These are phyloP conservation scores for Stomatorhinus walkeri DNA, from an alignment of 2,797 vertebrate genomes.

Conservation along the genomic window DNA sequence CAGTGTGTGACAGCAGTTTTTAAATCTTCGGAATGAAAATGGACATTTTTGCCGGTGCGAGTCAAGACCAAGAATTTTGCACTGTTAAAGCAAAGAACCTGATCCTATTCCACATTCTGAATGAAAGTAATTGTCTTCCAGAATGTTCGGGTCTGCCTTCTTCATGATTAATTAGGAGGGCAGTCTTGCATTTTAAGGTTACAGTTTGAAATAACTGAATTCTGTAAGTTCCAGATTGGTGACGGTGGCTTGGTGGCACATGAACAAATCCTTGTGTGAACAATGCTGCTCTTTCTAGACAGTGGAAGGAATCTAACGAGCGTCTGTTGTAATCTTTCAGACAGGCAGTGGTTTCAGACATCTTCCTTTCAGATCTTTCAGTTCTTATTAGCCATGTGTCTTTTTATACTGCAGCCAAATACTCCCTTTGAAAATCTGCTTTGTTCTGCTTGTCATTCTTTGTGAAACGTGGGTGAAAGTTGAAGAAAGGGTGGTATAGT, in stretches of 20 bases:
- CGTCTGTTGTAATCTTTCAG: slow-evolving; percentile 15
- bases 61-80: slow-evolving; percentile 40
- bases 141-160: slow-evolving; percentile 47
- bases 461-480: not conserved
- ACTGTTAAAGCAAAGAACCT: slow-evolving; percentile 49
- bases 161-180: slow-evolving; percentile 28
- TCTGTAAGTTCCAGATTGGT: slow-evolving; percentile 26
- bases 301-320: slow-evolving; percentile 46
- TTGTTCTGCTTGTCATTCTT: not conserved
- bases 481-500: not conserved
- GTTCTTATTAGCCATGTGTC: not conserved
- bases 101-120: slow-evolving; percentile 49
- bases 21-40: slow-evolving; percentile 44
- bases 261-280: slow-evolving; percentile 47
- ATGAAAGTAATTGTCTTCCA: slow-evolving; percentile 48
- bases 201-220: slow-evolving; percentile 42
- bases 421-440: not conserved
- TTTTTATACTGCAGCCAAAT: not conserved
- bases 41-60: slow-evolving; percentile 43
- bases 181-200: slow-evolving; percentile 29
- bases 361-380: not conserved
- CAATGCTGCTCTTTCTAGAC: slow-evolving; percentile 30
- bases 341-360: slow-evolving; percentile 32
- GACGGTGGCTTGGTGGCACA: not conserved
- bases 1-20: slow-evolving; percentile 43